Evolutionary conservation across 2,888 invertebrate species (phyloP).

Genomic region (Sericinus montela): DNA sequence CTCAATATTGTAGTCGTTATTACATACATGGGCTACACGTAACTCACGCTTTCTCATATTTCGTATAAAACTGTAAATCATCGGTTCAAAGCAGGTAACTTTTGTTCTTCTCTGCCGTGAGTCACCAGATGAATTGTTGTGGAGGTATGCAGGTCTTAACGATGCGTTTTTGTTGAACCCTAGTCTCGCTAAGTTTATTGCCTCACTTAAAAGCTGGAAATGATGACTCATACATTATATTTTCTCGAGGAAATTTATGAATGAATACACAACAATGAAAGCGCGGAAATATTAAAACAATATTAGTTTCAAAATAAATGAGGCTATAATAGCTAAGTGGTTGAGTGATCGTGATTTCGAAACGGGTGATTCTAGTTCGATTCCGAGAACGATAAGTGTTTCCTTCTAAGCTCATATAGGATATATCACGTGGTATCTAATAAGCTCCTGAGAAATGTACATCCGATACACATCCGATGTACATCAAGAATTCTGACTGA

Average conservation of each 20-base stretch:
- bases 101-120: conserved; percentile 26
- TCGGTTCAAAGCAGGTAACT: conserved; percentile 21
- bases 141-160: conserved; percentile 34
- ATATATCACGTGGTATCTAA: too few species aligned
- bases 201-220: conserved; percentile 7
- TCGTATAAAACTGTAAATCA: conserved; percentile 10
- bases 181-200: conserved; percentile 18
- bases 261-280: neutral
- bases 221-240: conserved; percentile 5
- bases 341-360: too few species aligned
- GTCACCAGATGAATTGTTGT: conserved; percentile 31
- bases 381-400: too few species aligned
- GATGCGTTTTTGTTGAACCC: conserved; percentile 34
- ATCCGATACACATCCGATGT: too few species aligned
- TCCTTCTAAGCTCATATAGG: too few species aligned
- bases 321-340: too few species aligned
- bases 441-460: too few species aligned
- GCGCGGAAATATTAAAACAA: too few species aligned
- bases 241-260: conserved; percentile 1
- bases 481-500: too few species aligned
- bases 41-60: conserved; percentile 9
- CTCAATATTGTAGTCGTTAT: neutral
- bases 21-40: neutral
- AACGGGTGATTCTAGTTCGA: too few species aligned
- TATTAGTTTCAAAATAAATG: too few species aligned